Conservation (phyloP, 1,140 invertebrate genomes). For the Bilobella aurantiaca region DNA sequence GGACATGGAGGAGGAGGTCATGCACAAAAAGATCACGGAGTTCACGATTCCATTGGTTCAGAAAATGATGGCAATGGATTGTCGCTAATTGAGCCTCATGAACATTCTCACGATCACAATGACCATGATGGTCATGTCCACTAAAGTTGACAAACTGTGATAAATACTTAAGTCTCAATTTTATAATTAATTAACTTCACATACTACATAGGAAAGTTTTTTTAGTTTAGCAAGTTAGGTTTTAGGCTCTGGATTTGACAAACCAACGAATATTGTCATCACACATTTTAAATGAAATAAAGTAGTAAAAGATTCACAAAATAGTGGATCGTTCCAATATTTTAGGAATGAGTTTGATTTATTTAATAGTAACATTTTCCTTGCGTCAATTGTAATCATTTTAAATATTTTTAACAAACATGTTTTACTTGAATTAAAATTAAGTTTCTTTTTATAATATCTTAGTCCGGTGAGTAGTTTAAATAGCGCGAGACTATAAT, state of each 20-base stretch:
- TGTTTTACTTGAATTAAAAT: too few relatives aligned
- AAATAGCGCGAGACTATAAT: too few relatives aligned
- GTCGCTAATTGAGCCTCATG: not conserved
- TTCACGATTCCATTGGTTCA: slow-evolving; percentile 18
- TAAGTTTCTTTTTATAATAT: too few relatives aligned
- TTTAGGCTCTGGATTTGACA: not conserved
- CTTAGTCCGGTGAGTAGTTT: too few relatives aligned
- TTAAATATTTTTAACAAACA: too few relatives aligned
- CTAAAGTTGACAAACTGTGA: not conserved
- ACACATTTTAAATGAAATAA: not conserved
- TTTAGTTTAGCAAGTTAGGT: not conserved
- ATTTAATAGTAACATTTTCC: too few relatives aligned
- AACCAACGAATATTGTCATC: not conserved
- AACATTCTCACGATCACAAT: not conserved
- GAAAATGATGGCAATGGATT: not conserved
- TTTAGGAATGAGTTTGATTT: not conserved
- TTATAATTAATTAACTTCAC: not conserved
- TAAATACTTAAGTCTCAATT: not conserved
- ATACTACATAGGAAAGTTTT: not conserved
- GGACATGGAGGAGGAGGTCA: not conserved
- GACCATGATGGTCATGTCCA: not conserved
- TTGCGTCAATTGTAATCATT: too few relatives aligned
- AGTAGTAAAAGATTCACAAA: not conserved
- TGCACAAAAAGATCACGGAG: slow-evolving; percentile 9
- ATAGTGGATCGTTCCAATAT: not conserved